Base-by-base conservation (phyloP, 2,888 invertebrate species). In the Watsonalla cultraria region DNA sequence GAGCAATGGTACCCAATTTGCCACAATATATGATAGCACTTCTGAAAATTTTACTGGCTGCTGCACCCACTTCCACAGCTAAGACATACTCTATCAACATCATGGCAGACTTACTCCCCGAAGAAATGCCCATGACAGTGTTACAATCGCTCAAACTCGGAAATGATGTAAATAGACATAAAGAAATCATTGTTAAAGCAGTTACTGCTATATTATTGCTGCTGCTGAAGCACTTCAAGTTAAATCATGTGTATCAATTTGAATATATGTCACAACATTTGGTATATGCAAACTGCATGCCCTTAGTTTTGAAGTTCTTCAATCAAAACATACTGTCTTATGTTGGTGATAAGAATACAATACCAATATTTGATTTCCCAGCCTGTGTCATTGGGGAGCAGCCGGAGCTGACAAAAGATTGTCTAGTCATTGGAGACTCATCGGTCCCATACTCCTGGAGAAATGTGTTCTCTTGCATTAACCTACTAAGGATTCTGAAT, bases 201-300 rank as follows among this genome's bases (percentile, higher is more conserved):
- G 95, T 97, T 0, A 97, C 97, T 47, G 96, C 96, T 13, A 96
- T 99, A 66, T 91, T 99, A 53, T 86, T 99, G 56, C 90, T 99
- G 8, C 93, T 99, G 53, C 89, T 99, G 63, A 99, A 99, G 88
- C 99, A 99, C 90, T 98, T 99, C 75, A 99, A 99, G 87, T 82
- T 93, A 57, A 99, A 99, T 89, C 99, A 99, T 89, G 93, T 99
- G 49, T 99, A 99, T 84, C 99, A 99, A 90, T 99, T 99, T 91
- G 99, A 99, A 87, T 99, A 97, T 80, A 97, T 99, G 95, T 97
- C 98, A 1, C 99, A 99, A 85, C 99, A 99, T 90, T 92, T 99
- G 66, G 98, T 99, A 8, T 99, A 99, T 89, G 99, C 99, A 56
- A 99, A 99, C 83, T 99, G 99, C 79, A 98, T 99, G 84, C 99